Percentiles rank a stretch among this genome's conserved stretches.
phyloP scores from a whole-genome alignment of 2,797 vertebrate species.

The Odontamblyopus lacepedii region DNA sequence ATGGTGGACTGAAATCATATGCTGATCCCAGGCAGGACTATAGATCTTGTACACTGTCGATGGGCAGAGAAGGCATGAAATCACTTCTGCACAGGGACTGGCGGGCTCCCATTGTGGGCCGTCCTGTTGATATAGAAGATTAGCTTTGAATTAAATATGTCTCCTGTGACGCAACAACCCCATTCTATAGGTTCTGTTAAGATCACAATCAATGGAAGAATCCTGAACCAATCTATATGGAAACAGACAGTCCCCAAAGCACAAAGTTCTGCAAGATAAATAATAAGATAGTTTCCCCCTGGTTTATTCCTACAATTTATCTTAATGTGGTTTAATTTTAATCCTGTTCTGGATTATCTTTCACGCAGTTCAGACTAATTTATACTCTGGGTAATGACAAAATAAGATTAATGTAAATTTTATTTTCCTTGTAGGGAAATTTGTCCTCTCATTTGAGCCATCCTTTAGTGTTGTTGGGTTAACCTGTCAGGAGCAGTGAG shows the following conservation, averaged over 20 bases:
- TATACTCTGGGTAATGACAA: no score
- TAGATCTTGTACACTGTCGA: slow-evolving; percentile 38
- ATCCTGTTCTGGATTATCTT: no score
- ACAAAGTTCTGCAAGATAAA: background rate
- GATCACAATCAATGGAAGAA: slow-evolving; percentile 37
- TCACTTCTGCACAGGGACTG: slow-evolving; percentile 11
- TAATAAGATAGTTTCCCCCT: background rate
- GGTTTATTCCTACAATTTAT: background rate
- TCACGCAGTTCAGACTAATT: no score
- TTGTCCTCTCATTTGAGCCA: no score
- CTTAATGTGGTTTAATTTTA: no score
- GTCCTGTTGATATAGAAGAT: slow-evolving; percentile 24
- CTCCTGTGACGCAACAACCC: slow-evolving; percentile 25
- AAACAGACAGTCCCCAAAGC: slow-evolving; percentile 22
- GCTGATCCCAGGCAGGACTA: slow-evolving; percentile 48
- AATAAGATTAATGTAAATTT: no score
- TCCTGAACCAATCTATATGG: slow-evolving; percentile 35
- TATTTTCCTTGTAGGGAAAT: no score
- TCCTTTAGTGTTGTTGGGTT: no score
- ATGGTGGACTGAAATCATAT: slow-evolving; percentile 60
- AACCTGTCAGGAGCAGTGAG: no score
- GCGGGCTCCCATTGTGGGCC: slow-evolving; percentile 7
- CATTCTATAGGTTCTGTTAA: slow-evolving; percentile 35
- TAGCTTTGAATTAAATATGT: slow-evolving; percentile 45
- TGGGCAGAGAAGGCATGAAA: slow-evolving; percentile 6